Evolutionary conservation across 2,113 vertebrate species (phyloP), one percentile per base, ranked within the genome.

Genomic region (Indicator indicator): DNA sequence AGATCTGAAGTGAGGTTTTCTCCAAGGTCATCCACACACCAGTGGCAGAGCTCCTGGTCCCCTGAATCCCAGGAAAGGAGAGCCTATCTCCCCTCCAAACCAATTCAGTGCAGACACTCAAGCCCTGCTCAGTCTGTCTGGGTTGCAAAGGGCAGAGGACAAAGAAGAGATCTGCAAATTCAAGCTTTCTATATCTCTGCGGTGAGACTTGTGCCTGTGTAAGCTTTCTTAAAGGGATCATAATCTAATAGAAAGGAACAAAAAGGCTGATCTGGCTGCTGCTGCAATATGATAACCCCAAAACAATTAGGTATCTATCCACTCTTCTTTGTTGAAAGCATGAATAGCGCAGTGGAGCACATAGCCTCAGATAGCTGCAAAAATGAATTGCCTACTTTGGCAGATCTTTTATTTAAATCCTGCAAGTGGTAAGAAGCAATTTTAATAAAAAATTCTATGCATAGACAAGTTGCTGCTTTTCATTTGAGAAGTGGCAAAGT

Each of bases 361-460:
- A 76, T 84, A 78, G 12, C 50, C 63, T 94, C 69, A 94, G 75
- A 83, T 59, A 76, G 50, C 44, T 72, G 58, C 54, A 83, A 90
- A 91, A 84, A 86, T 65, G 67, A 23, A 81, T 88, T 54, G 42
- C 82, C 80, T 95, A 16, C 48, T 95, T 95, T 94, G 75, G 79
- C 7, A 4, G 11, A 76, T 79, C 59, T 88, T 95, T 90, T 81
- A 93, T 94, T 95, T 95, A 82, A 95, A 88, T 93, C 54, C 93
- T 92, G 40, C 40, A 93, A 88, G 40, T 79, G 90, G 46, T 93
- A 86, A 94, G 67, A 90, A 73, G 38, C 50, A 60, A 46, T 95
- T 95, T 91, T 92, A 88, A 88, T 85, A 80, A 89, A 90, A 44
- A 94, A 94, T 82, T 55, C 44, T 60, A 67, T 56, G 30, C 50